These are phyloP conservation scores for Enteromius fasciolatus DNA, from an alignment of 2,797 vertebrate species.

Conservation along the genomic window DNA sequence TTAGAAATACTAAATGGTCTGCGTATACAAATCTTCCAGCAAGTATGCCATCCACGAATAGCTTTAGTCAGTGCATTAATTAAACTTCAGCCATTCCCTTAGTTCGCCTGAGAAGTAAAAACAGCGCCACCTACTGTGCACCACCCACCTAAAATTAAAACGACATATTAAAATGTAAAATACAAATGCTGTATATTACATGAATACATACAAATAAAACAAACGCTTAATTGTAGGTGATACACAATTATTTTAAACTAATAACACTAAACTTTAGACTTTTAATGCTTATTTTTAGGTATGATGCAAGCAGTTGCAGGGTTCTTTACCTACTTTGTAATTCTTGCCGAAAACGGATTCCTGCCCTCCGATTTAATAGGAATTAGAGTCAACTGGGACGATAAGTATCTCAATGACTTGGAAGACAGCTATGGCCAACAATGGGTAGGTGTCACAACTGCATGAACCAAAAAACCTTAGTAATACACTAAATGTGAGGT, in stretches of 20 bases:
- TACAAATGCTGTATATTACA: background rate
- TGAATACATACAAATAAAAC: background rate
- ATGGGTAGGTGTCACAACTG: slow-evolving; percentile 82
- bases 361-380: slow-evolving; percentile 86
- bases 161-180: background rate
- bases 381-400: slow-evolving; percentile 87
- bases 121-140: background rate
- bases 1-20: background rate
- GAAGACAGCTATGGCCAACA: slow-evolving; percentile 99
- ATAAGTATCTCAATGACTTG: slow-evolving; percentile 86
- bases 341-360: slow-evolving; percentile 96
- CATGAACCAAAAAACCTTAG: too few relatives aligned
- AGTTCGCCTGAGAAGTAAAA: background rate
- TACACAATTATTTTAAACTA: background rate
- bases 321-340: slow-evolving; percentile 97
- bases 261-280: background rate
- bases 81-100: background rate
- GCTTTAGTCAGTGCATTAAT: background rate
- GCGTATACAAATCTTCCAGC: background rate
- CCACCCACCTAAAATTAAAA: background rate
- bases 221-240: background rate
- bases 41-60: background rate
- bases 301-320: slow-evolving; percentile 97
- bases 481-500: background rate
- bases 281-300: slow-evolving; percentile 71